phyloP scores from a whole-genome alignment of 2,797 vertebrate species.

The Pseudochaenichthys georgianus region DNA sequence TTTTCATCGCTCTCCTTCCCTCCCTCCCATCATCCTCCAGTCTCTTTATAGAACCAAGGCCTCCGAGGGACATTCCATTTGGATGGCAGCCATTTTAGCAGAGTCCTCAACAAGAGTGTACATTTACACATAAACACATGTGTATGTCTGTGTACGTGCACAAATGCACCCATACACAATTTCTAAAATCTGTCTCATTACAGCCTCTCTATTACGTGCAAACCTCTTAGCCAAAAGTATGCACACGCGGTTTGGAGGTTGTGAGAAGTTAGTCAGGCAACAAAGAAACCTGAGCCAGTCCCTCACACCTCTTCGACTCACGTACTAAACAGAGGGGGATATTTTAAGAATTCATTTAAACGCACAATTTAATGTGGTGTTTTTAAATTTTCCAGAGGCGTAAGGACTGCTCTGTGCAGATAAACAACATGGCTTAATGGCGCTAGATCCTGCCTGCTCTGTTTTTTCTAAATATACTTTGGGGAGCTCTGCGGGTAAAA shows the following conservation, averaged over 20 bases:
- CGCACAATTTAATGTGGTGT: slow-evolving; percentile 57
- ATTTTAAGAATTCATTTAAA: slow-evolving; percentile 55
- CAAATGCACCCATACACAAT: slow-evolving; percentile 53
- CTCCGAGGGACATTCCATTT: slow-evolving; percentile 80
- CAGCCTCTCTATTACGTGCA: slow-evolving; percentile 62
- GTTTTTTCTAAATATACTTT: slow-evolving; percentile 69
- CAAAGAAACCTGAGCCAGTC: slow-evolving; percentile 68
- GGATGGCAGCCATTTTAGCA: slow-evolving; percentile 81
- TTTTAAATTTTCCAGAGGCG: slow-evolving; percentile 43
- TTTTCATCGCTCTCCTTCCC: slow-evolving; percentile 63
- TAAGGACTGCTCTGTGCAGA: slow-evolving; percentile 46
- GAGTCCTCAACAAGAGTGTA: slow-evolving; percentile 72
- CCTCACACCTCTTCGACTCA: slow-evolving; percentile 51
- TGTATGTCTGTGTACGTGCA: slow-evolving; percentile 41
- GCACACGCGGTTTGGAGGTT: slow-evolving; percentile 44
- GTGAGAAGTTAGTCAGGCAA: slow-evolving; percentile 57
- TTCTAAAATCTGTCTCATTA: slow-evolving; percentile 63
- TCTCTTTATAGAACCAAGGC: slow-evolving; percentile 79
- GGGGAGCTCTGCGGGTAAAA: slow-evolving; percentile 66
- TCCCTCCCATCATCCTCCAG: slow-evolving; percentile 70
- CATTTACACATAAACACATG: slow-evolving; percentile 65
- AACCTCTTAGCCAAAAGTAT: slow-evolving; percentile 54
- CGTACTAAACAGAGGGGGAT: slow-evolving; percentile 35
- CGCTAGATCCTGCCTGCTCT: slow-evolving; percentile 45
- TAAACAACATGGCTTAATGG: slow-evolving; percentile 55